A percentile compares a stretch with the other conserved stretches of the same genome.
Conservation (phyloP, 2,797 vertebrate species). For the Cryptoblepharus egeriae region DNA sequence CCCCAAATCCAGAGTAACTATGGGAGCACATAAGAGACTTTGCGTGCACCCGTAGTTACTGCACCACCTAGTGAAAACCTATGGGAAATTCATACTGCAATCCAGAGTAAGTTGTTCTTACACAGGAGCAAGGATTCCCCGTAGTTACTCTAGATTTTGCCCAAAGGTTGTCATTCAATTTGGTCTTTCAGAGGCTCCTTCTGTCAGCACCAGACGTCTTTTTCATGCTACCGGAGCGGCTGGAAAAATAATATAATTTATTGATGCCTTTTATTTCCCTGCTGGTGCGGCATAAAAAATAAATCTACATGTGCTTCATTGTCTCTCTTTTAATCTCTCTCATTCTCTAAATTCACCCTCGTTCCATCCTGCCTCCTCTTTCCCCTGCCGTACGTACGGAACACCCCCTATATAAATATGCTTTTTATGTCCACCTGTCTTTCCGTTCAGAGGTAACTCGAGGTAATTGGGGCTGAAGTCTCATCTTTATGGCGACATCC, state of each 20-base stretch:
- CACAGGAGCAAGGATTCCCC: too few species aligned
- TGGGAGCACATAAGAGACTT: too few species aligned
- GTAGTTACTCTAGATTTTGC: too few species aligned
- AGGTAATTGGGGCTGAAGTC: neutral
- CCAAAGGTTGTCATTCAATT: conserved; percentile 40
- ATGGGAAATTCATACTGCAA: too few species aligned
- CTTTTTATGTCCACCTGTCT: neutral
- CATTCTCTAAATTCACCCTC: rapidly evolving
- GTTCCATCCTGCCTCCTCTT: neutral
- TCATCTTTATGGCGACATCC: neutral
- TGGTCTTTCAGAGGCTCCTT: conserved; percentile 14
- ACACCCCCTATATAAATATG: neutral
- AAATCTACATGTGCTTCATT: neutral
- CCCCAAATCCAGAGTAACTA: too few species aligned
- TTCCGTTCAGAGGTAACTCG: neutral
- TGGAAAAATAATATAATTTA: conserved; percentile 40
- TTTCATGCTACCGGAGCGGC: neutral
- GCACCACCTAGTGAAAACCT: too few species aligned
- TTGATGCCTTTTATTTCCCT: conserved; percentile 33
- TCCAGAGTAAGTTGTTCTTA: too few species aligned
- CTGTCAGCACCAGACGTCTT: conserved; percentile 8
- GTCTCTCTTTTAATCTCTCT: neutral
- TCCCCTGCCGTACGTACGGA: neutral
- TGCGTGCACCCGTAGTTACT: too few species aligned
- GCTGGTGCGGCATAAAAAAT: conserved; percentile 17